Conservation (phyloP, 23 tunicate species). For the Trididemnum nubilum region DNA sequence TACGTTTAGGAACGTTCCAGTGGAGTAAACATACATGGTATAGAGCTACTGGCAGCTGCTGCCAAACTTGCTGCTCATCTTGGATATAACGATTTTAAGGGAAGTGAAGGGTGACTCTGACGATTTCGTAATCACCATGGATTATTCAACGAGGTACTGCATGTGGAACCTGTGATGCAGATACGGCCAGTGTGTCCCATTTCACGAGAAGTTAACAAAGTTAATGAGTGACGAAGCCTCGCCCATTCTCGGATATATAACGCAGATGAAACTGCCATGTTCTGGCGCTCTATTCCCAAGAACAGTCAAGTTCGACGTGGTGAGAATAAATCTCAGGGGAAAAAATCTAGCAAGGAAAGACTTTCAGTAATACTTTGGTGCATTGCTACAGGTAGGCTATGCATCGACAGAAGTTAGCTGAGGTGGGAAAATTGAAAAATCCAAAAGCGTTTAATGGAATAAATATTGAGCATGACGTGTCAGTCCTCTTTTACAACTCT, state of each 20-base stretch:
- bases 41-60: conserved; percentile 12
- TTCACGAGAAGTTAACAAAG: conserved; percentile 9
- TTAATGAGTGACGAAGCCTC: conserved; percentile 7
- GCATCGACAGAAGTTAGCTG: conserved; percentile 12
- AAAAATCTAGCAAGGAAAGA: no score
- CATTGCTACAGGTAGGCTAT: conserved; percentile 31
- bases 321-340: conserved; percentile 16
- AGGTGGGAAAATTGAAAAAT: conserved; percentile 8
- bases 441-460: neutral
- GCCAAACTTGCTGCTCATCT: no score
- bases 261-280: conserved; percentile 18
- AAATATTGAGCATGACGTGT: conserved; percentile 4
- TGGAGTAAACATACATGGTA: neutral
- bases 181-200: neutral
- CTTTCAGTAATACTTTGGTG: conserved; percentile 2
- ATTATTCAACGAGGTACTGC: conserved; percentile 36
- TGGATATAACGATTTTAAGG: conserved; percentile 20
- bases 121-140: conserved; percentile 15
- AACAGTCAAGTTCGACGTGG: conserved; percentile 22
- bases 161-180: conserved; percentile 25
- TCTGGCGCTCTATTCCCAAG: conserved; percentile 15
- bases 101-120: conserved; percentile 15
- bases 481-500: no score
- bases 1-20: conserved; percentile 14
- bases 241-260: no score